Base-by-base conservation (phyloP, 2,113 vertebrate species). In the Podarcis muralis region DNA sequence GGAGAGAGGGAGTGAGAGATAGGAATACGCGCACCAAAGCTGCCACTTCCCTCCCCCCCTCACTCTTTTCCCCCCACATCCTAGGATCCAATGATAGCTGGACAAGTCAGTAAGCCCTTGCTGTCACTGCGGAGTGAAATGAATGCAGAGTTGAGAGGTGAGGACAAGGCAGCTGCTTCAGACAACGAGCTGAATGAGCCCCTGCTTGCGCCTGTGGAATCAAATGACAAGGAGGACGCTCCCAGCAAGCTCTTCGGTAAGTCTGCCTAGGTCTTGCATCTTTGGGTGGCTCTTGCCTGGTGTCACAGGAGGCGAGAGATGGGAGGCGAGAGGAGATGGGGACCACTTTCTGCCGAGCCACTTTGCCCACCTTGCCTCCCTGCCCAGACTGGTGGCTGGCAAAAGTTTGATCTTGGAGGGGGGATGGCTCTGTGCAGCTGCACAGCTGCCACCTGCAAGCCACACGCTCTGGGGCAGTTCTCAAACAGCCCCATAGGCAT, bases 41-140 rank as follows among this genome's bases (percentile, higher is more conserved):
- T 88, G 74, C 87, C 74, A 84, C 94, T 92, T 87, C 23, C 93
- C 59, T 62, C 93, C 71, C 91, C 94, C 94, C 94, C 95, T 93
- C 91, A 93, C 94, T 90, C 95, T 96, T 95, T 96, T 95, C 93
- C 15, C 84, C 95, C 96, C 96, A 95, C 93, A 87, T 95, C 96
- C 96, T 97, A 98, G 98, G 98, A 99, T 98, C 98, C 98, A 97
- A 99, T 99, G 99, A 99, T 99, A 98, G 98, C 98, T 97, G 99
- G 98, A 98, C 98, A 98, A 98, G 98, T 98, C 98, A 98, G 98
- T 97, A 99, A 99, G 97, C 98, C 98, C 97, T 98, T 97, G 98
- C 98, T 99, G 98, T 98, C 98, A 97, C 98, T 98, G 97, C 98
- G 96, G 97, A 98, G 98, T 98, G 98, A 98, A 97, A 99, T 99